A percentile compares a stretch with the other conserved stretches of the same genome.
Evolutionary conservation across 2,888 invertebrate species (phyloP).

Genomic region (Apamea monoglypha): DNA sequence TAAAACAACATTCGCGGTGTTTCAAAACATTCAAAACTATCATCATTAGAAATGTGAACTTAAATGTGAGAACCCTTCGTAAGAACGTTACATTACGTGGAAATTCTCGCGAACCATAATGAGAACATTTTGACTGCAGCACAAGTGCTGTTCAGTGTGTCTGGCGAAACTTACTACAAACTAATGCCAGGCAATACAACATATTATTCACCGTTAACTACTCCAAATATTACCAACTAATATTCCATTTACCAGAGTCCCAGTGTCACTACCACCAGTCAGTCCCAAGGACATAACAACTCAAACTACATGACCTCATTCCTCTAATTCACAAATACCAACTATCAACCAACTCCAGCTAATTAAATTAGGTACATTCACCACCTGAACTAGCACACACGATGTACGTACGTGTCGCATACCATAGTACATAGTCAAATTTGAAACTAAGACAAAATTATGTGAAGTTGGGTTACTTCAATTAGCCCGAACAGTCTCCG

Average conservation of each 20-base stretch:
- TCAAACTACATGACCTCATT: constrained; percentile 11
- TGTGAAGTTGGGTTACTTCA: constrained; percentile 57
- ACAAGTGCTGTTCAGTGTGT: neutral
- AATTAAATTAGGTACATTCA: constrained; percentile 51
- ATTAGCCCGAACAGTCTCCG: constrained; percentile 41
- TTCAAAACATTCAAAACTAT: too few relatives aligned
- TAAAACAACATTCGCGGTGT: too few relatives aligned
- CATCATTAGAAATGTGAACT: too few relatives aligned
- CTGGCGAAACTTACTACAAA: too few relatives aligned
- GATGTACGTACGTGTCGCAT: constrained; percentile 44
- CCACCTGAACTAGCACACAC: constrained; percentile 26
- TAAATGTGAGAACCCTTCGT: neutral
- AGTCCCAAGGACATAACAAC: constrained; percentile 25
- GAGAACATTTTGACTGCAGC: neutral
- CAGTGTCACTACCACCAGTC: neutral
- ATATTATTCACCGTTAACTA: neutral
- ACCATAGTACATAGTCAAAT: constrained; percentile 22
- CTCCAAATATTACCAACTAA: constrained; percentile 4
- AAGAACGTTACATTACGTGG: neutral
- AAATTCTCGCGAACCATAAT: neutral
- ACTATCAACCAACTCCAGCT: constrained; percentile 42
- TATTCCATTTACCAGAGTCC: neutral
- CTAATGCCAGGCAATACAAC: neutral
- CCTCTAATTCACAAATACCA: constrained; percentile 29
- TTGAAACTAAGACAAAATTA: constrained; percentile 58